A percentile compares a stretch with the other conserved stretches of the same genome.
These are phyloP conservation scores for Antheraea yamamai DNA, from an alignment of 2,888 invertebrate species.

Conservation along the genomic window DNA sequence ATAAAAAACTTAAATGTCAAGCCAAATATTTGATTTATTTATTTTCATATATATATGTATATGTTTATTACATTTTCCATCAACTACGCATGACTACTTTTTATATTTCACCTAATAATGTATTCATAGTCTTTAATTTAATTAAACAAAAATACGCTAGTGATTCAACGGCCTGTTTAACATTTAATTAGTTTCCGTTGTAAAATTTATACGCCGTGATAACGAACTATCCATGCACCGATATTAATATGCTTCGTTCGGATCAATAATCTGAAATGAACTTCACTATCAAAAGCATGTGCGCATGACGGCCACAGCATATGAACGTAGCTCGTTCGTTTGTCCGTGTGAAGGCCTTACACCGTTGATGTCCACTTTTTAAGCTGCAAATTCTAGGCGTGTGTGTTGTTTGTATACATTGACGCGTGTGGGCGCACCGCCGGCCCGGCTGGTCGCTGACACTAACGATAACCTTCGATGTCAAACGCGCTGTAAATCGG, in stretches of 20 bases:
- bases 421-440: constrained; percentile 67
- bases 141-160: too few relatives aligned
- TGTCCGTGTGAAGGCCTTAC: constrained; percentile 31
- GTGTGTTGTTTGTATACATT: constrained; percentile 71
- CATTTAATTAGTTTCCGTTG: neutral
- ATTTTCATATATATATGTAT: too few relatives aligned
- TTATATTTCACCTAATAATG: too few relatives aligned
- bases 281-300: constrained; percentile 59
- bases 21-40: too few relatives aligned
- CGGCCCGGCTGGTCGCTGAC: constrained; percentile 73
- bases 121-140: too few relatives aligned
- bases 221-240: neutral
- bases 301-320: constrained; percentile 51
- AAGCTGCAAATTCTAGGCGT: constrained; percentile 34
- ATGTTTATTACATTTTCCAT: too few relatives aligned
- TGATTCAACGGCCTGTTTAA: neutral
- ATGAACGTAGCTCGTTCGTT: constrained; percentile 40
- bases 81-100: too few relatives aligned
- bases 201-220: neutral
- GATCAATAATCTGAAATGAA: constrained; percentile 60
- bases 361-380: constrained; percentile 24
- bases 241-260: constrained; percentile 34
- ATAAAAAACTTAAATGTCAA: too few relatives aligned
- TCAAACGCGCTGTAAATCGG: constrained; percentile 63
- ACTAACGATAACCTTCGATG: constrained; percentile 79